Conservation (phyloP, 2,113 vertebrate genomes). For the Numida meleagris region DNA sequence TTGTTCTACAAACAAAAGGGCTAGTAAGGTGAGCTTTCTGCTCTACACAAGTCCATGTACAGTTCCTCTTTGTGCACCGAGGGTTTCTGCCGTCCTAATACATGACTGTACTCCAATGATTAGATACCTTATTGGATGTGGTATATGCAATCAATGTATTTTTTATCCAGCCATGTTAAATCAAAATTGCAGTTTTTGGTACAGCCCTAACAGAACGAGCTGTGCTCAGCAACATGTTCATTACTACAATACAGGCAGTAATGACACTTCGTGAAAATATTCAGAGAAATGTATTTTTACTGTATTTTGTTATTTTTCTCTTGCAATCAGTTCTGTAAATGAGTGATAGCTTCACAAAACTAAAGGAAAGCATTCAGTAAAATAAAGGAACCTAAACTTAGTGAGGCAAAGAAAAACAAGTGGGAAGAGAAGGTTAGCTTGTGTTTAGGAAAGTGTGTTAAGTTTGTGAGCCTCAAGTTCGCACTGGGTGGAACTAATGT, state of each 20-base stretch:
- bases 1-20: neutral
- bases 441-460: neutral
- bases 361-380: neutral
- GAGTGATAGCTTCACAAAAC: neutral
- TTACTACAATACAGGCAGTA: neutral
- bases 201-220: neutral
- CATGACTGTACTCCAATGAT: neutral
- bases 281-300: neutral
- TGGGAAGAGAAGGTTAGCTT: neutral
- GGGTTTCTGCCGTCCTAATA: neutral
- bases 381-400: neutral
- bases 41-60: accelerated
- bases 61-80: neutral
- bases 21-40: neutral
- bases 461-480: neutral
- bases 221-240: neutral
- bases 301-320: neutral
- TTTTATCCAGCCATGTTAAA: neutral
- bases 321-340: neutral
- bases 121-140: accelerated
- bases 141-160: neutral
- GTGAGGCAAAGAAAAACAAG: neutral
- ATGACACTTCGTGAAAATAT: neutral
- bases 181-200: neutral
- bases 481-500: neutral